These are phyloP conservation scores for Cinclus cinclus DNA, from an alignment of 2,113 vertebrate species.

Conservation along the genomic window DNA sequence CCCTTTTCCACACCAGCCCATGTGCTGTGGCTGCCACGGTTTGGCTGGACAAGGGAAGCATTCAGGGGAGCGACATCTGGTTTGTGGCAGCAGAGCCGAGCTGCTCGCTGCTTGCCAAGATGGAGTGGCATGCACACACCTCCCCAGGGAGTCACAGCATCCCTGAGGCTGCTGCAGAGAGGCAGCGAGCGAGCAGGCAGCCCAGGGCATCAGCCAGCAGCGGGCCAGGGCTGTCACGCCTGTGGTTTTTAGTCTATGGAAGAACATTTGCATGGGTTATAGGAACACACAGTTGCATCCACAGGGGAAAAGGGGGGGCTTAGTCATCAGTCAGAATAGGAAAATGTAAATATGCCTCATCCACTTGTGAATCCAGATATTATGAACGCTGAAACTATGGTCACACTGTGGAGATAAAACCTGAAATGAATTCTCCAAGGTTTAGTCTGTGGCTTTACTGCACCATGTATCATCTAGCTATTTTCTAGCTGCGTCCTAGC, in stretches of 20 bases:
- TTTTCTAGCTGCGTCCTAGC: not conserved
- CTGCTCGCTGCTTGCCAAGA: not conserved
- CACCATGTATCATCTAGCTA: not conserved
- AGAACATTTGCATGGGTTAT: not conserved
- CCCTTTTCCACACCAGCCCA: not conserved
- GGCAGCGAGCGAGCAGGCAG: not conserved
- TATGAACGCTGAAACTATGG: not conserved
- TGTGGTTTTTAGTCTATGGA: not conserved
- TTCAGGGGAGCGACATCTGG: not conserved
- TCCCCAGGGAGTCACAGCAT: not conserved
- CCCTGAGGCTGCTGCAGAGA: constrained; percentile 29
- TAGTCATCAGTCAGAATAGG: not conserved
- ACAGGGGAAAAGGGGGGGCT: fast-evolving
- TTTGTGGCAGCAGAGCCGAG: not conserved
- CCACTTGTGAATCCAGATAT: not conserved
- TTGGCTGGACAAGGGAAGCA: not conserved
- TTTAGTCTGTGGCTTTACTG: not conserved
- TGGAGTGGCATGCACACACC: fast-evolving
- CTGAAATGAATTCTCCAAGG: constrained; percentile 23
- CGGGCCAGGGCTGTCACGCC: not conserved
- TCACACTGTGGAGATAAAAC: not conserved
- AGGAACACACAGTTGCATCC: not conserved
- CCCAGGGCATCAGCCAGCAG: not conserved
- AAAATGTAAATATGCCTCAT: constrained; percentile 37
- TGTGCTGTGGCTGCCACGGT: not conserved